Percentiles rank a stretch among this genome's conserved stretches.
phyloP scores from a whole-genome alignment of 2,797 vertebrate species.

The Mus caroli region DNA sequence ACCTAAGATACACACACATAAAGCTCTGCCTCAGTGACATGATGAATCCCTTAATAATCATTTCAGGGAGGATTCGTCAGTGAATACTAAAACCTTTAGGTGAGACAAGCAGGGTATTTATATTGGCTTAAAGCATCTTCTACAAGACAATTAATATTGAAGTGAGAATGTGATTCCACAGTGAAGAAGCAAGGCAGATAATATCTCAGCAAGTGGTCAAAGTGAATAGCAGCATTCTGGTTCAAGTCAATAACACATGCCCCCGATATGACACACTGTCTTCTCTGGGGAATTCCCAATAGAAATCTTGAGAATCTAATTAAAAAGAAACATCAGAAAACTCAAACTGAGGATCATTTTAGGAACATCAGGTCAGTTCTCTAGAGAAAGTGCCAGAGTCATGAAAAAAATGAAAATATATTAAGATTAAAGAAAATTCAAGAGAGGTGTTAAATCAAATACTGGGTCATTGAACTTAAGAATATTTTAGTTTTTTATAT shows the following conservation, averaged over 20 bases:
- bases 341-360: constrained; percentile 47
- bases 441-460: neutral
- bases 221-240: neutral
- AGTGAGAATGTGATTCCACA: neutral
- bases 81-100: neutral
- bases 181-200: neutral
- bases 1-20: neutral
- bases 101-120: neutral
- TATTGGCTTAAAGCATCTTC: neutral
- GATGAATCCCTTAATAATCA: neutral
- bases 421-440: constrained; percentile 40
- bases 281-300: constrained; percentile 18
- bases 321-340: constrained; percentile 49
- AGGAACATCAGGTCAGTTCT: constrained; percentile 24
- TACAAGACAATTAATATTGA: constrained; percentile 24
- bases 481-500: neutral
- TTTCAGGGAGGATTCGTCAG: constrained; percentile 36
- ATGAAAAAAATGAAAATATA: neutral
- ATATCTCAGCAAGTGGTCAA: constrained; percentile 23
- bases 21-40: neutral
- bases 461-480: neutral
- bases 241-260: neutral
- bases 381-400: neutral
- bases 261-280: neutral
- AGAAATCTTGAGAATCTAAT: constrained; percentile 38